These are phyloP conservation scores for Lacanobia wlatinum DNA, from an alignment of 2,888 invertebrate genomes.

Conservation along the genomic window DNA sequence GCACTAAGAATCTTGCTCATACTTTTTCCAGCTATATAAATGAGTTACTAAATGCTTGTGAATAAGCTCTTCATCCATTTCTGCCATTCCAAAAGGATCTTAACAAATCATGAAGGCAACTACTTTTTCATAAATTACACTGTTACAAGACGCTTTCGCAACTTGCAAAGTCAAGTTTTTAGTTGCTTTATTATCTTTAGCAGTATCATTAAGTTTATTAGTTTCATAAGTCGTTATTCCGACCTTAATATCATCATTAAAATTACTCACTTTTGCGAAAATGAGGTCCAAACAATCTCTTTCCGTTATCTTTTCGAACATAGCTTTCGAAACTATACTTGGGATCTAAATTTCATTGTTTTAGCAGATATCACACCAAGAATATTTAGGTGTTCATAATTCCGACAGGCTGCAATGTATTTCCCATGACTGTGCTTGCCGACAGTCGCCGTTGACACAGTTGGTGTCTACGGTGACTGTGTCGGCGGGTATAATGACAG, in stretches of 20 bases:
- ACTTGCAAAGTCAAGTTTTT: background rate
- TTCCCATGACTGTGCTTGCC: slow-evolving; percentile 9
- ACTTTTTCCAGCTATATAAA: too few species aligned
- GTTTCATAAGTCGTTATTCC: slow-evolving; percentile 5
- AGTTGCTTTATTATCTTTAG: background rate
- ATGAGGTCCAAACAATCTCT: slow-evolving; percentile 21
- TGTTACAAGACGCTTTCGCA: background rate
- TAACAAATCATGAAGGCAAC: too few species aligned
- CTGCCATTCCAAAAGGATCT: too few species aligned
- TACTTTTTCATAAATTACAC: background rate
- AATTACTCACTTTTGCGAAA: slow-evolving; percentile 11
- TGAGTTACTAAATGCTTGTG: too few species aligned
- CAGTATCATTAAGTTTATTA: background rate
- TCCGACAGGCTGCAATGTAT: slow-evolving; percentile 5
- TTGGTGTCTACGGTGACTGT: background rate
- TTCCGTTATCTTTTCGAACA: slow-evolving; percentile 19
- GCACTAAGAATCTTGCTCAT: too few species aligned
- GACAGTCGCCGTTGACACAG: too few species aligned
- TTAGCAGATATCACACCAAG: slow-evolving; percentile 2
- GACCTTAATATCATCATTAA: slow-evolving; percentile 12
- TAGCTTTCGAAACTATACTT: slow-evolving; percentile 34
- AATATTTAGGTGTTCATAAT: slow-evolving; percentile 6
- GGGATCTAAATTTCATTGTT: slow-evolving; percentile 34
- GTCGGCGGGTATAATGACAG: background rate
- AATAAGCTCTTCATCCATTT: too few species aligned